Conservation (phyloP, 1,140 invertebrate genomes). For the Pomacea maculata region DNA sequence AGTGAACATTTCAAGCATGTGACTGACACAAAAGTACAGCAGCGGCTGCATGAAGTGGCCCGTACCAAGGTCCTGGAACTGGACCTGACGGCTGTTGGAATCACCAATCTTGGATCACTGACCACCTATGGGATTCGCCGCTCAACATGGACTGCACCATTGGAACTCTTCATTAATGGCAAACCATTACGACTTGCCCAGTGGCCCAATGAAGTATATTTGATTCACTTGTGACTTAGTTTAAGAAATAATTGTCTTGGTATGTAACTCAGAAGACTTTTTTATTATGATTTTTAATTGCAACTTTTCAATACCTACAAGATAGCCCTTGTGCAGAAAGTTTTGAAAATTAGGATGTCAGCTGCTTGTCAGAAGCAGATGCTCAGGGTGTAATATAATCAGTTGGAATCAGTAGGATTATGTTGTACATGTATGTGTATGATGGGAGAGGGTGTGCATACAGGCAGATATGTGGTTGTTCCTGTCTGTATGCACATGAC, state of each 20-base stretch:
- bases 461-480: background rate
- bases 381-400: background rate
- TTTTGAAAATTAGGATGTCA: background rate
- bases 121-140: conserved; percentile 26
- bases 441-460: background rate
- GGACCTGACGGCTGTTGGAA: conserved; percentile 31
- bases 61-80: conserved; percentile 29
- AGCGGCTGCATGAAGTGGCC: conserved; percentile 16
- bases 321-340: too few species aligned
- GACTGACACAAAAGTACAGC: conserved; percentile 20
- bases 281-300: background rate
- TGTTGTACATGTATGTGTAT: conserved; percentile 1
- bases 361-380: background rate
- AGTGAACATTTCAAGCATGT: conserved; percentile 30
- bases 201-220: conserved; percentile 42
- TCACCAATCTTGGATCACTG: conserved; percentile 31
- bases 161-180: conserved; percentile 44
- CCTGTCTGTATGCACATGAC: background rate
- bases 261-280: background rate
- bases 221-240: too few species aligned
- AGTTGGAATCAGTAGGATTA: background rate
- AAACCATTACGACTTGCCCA: conserved; percentile 32
- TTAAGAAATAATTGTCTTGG: background rate
- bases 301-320: background rate
- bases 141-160: conserved; percentile 19